Evolutionary conservation across 2,888 invertebrate species (phyloP).

Genomic region (Fragum whitleyi): DNA sequence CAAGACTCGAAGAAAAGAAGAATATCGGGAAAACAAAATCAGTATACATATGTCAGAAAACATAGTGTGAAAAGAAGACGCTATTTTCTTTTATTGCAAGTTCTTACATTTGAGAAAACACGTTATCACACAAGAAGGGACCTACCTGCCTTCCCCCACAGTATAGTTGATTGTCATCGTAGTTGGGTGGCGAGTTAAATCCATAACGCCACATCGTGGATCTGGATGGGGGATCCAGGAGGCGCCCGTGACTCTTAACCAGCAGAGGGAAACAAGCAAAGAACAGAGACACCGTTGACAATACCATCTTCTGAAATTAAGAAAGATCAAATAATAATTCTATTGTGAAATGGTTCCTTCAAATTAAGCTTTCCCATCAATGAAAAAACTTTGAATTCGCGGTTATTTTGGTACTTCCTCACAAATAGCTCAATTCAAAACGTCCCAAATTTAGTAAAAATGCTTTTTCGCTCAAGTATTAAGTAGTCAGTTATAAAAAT

Average conservation of each 20-base stretch:
- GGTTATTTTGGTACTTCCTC: neutral
- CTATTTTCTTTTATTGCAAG: too few relatives aligned
- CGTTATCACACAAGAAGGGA: too few relatives aligned
- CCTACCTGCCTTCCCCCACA: slow-evolving; percentile 93
- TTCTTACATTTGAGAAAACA: too few relatives aligned
- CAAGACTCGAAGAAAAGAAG: too few relatives aligned
- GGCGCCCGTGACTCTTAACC: slow-evolving; percentile 88
- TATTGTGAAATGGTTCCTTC: neutral
- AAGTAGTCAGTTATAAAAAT: too few relatives aligned
- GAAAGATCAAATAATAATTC: neutral
- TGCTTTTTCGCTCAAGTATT: too few relatives aligned
- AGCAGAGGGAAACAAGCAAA: slow-evolving; percentile 28
- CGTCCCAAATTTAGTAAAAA: too few relatives aligned
- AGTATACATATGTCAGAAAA: too few relatives aligned
- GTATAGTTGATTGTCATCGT: slow-evolving; percentile 96
- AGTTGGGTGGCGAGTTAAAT: slow-evolving; percentile 96
- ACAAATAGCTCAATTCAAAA: too few relatives aligned
- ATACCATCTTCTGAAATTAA: slow-evolving; percentile 6
- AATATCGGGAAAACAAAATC: too few relatives aligned
- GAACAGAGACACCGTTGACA: neutral
- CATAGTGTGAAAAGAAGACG: too few relatives aligned
- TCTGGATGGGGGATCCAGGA: slow-evolving; percentile 96
- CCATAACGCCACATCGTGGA: slow-evolving; percentile 98
- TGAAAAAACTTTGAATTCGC: neutral
- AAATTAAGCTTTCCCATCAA: neutral